Evolutionary conservation across 1,140 invertebrate species (phyloP).

Genomic region (Rhynchophorus ferrugineus): DNA sequence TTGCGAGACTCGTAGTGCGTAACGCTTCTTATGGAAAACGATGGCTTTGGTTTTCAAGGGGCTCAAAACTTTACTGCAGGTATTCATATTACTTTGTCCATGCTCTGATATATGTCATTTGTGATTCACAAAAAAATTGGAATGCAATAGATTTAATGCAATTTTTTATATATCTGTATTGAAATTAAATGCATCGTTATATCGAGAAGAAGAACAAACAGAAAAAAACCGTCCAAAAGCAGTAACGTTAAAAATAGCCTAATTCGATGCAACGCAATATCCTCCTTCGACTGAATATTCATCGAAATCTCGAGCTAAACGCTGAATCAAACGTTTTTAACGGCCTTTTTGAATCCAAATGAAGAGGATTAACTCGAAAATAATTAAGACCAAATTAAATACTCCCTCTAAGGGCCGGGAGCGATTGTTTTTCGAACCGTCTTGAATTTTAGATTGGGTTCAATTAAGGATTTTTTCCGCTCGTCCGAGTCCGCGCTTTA

Average conservation of each 20-base stretch:
- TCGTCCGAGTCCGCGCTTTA: too few relatives aligned
- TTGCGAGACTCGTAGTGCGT: too few relatives aligned
- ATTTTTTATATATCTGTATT: too few relatives aligned
- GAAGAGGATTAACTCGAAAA: constrained; percentile 20
- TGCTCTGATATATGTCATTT: too few relatives aligned
- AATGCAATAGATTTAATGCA: too few relatives aligned
- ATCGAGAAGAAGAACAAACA: too few relatives aligned
- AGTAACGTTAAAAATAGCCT: background rate
- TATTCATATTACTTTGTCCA: too few relatives aligned
- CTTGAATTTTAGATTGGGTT: background rate
- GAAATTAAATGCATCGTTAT: too few relatives aligned
- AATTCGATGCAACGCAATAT: constrained; percentile 3
- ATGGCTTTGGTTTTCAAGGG: too few relatives aligned
- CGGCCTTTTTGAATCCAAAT: constrained; percentile 19
- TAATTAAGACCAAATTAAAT: constrained; percentile 18
- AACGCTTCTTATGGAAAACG: too few relatives aligned
- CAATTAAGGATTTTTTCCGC: background rate
- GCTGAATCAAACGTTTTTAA: constrained; percentile 21
- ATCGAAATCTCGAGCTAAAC: constrained; percentile 16
- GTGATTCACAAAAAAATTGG: too few relatives aligned
- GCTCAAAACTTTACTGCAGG: too few relatives aligned
- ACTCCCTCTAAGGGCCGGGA: constrained; percentile 4
- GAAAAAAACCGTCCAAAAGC: background rate
- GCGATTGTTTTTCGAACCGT: constrained; percentile 7
- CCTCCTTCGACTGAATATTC: constrained; percentile 17